Conservation (phyloP, 2,888 invertebrate genomes). For the Macropis europaea region DNA sequence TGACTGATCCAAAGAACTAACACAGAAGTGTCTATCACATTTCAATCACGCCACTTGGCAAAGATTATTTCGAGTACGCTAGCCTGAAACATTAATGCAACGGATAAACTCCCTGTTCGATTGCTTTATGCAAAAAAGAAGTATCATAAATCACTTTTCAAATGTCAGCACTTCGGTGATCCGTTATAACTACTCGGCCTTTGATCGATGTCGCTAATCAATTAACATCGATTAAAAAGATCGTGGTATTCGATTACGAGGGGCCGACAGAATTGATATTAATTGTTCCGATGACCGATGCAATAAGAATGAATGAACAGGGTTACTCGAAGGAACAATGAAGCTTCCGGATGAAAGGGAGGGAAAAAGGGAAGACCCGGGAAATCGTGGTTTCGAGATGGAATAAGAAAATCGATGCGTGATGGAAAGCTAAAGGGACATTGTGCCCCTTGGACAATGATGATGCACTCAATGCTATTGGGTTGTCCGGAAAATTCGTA, state of each 20-base stretch:
- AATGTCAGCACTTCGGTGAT: too few species aligned
- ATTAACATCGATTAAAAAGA: slow-evolving; percentile 33
- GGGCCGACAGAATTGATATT: slow-evolving; percentile 32
- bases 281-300: slow-evolving; percentile 19
- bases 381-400: slow-evolving; percentile 13
- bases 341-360: slow-evolving; percentile 30
- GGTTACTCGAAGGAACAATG: slow-evolving; percentile 22
- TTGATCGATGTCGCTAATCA: slow-evolving; percentile 7
- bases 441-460: slow-evolving; percentile 28
- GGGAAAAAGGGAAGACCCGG: slow-evolving; percentile 41
- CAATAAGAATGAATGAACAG: slow-evolving; percentile 22
- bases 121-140: too few species aligned
- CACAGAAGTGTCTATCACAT: too few species aligned
- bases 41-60: too few species aligned
- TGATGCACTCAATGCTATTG: slow-evolving; percentile 29
- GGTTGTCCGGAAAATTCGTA: too few species aligned
- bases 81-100: too few species aligned
- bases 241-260: slow-evolving; percentile 27
- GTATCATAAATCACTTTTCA: too few species aligned
- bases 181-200: too few species aligned
- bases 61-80: too few species aligned
- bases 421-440: slow-evolving; percentile 38
- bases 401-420: slow-evolving; percentile 35
- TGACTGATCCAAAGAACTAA: too few species aligned
- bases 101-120: too few species aligned